These are phyloP conservation scores for Neoitamus cyanurus DNA, from an alignment of 2,888 invertebrate species.

Conservation along the genomic window DNA sequence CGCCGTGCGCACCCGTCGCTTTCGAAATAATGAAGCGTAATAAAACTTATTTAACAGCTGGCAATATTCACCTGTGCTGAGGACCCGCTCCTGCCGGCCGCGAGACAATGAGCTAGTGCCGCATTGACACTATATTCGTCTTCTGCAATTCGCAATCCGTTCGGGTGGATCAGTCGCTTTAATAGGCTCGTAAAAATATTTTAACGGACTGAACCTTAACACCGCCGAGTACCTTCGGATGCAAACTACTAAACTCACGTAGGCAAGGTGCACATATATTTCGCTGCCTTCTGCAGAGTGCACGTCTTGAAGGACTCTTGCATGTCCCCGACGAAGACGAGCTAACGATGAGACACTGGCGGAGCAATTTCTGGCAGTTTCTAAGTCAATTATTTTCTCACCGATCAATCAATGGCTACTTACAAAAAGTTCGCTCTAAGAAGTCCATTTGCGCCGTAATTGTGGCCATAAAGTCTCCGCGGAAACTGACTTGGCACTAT, in stretches of 20 bases:
- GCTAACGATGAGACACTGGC: neutral
- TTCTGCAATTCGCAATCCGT: neutral
- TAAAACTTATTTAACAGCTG: constrained; percentile 34
- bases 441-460: constrained; percentile 43
- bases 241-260: constrained; percentile 40
- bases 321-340: neutral
- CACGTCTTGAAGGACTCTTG: neutral
- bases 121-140: constrained; percentile 31
- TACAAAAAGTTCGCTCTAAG: constrained; percentile 29
- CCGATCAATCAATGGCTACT: constrained; percentile 43
- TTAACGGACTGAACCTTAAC: constrained; percentile 37
- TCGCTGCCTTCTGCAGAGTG: neutral
- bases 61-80: constrained; percentile 21
- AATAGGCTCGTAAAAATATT: constrained; percentile 45
- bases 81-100: neutral
- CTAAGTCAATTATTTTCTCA: constrained; percentile 48
- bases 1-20: constrained; percentile 14
- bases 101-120: constrained; percentile 34
- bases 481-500: neutral
- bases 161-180: constrained; percentile 14
- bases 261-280: neutral
- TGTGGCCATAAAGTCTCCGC: constrained; percentile 46
- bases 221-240: neutral
- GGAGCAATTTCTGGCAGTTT: constrained; percentile 35
- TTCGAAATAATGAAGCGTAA: constrained; percentile 26